Conservation (phyloP, 1,140 invertebrate species). For the Drosophila novamexicana region DNA sequence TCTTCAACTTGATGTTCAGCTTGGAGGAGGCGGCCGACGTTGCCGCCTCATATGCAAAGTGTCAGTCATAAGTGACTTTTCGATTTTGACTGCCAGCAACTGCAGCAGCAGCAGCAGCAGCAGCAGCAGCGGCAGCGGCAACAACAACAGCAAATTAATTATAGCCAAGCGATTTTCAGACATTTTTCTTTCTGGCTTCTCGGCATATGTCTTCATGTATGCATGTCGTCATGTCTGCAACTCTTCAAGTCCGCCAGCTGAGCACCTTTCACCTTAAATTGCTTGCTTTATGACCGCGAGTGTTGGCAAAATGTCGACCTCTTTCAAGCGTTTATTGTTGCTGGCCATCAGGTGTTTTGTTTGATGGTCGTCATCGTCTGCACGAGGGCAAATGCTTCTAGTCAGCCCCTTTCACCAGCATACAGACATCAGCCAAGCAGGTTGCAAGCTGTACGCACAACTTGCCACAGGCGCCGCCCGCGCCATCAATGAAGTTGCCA, state of each 20-base stretch:
- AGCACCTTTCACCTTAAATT: slow-evolving; percentile 81
- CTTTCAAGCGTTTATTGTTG: slow-evolving; percentile 62
- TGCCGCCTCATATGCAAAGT: slow-evolving; percentile 75
- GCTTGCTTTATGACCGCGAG: slow-evolving; percentile 75
- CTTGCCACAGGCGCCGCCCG: slow-evolving; percentile 9
- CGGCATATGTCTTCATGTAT: no score
- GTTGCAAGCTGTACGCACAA: not conserved
- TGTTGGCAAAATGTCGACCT: slow-evolving; percentile 64
- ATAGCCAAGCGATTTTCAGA: slow-evolving; percentile 71
- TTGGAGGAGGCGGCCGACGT: slow-evolving; percentile 15
- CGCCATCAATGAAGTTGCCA: slow-evolving; percentile 32
- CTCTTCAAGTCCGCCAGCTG: slow-evolving; percentile 44
- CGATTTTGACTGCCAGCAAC: slow-evolving; percentile 74
- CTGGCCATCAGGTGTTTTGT: slow-evolving; percentile 58
- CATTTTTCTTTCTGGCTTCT: slow-evolving; percentile 46
- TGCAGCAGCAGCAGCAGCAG: slow-evolving; percentile 39
- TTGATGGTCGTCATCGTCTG: slow-evolving; percentile 6
- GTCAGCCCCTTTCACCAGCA: slow-evolving; percentile 32
- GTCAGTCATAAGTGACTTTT: slow-evolving; percentile 82
- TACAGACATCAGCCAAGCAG: not conserved
- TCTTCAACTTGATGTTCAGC: slow-evolving; percentile 24
- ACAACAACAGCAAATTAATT: slow-evolving; percentile 75
- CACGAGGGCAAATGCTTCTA: slow-evolving; percentile 10
- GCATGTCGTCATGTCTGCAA: slow-evolving; percentile 51
- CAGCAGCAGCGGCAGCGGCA: slow-evolving; percentile 36